These are phyloP conservation scores for Hippoglossus stenolepis DNA, from an alignment of 2,113 vertebrate genomes.

Conservation along the genomic window DNA sequence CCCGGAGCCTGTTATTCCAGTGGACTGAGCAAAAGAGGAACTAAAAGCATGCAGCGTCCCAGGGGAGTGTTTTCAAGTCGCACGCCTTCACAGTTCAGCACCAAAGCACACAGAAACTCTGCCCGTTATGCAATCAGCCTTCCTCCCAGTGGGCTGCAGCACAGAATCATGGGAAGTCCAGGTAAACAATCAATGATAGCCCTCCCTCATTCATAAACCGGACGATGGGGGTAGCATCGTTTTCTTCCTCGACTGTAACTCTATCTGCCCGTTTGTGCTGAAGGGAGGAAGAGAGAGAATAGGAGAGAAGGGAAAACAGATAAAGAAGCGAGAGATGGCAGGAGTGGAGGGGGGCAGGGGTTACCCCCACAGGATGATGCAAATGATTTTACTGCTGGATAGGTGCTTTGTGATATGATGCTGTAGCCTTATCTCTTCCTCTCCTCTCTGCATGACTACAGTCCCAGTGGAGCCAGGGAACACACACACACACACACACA, in stretches of 20 bases:
- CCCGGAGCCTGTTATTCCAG: conserved; percentile 78
- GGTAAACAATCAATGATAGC: conserved; percentile 80
- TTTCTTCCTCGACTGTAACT: conserved; percentile 64
- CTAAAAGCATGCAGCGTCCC: conserved; percentile 80
- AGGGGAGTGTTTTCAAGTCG: conserved; percentile 79
- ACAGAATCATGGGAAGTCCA: conserved; percentile 79
- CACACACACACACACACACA: conserved; percentile 51
- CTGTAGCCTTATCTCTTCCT: conserved; percentile 63
- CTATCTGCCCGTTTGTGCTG: conserved; percentile 51
- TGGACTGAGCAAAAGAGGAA: conserved; percentile 81
- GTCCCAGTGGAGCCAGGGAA: conserved; percentile 54
- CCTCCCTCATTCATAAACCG: conserved; percentile 78
- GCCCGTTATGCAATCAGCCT: conserved; percentile 77
- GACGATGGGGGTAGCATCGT: conserved; percentile 43
- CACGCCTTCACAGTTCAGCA: conserved; percentile 82
- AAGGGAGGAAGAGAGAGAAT: conserved; percentile 21
- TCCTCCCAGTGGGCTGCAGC: conserved; percentile 72
- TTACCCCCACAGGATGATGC: conserved; percentile 61
- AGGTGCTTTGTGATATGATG: conserved; percentile 56
- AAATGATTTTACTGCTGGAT: conserved; percentile 54
- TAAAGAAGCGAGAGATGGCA: conserved; percentile 35
- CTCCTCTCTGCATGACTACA: conserved; percentile 39
- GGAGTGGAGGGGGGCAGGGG: conserved; percentile 46
- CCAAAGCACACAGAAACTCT: conserved; percentile 76
- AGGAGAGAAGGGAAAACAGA: conserved; percentile 13